Evolutionary conservation across 2,797 vertebrate species (phyloP).

Genomic region (Lagocephalus sceleratus): DNA sequence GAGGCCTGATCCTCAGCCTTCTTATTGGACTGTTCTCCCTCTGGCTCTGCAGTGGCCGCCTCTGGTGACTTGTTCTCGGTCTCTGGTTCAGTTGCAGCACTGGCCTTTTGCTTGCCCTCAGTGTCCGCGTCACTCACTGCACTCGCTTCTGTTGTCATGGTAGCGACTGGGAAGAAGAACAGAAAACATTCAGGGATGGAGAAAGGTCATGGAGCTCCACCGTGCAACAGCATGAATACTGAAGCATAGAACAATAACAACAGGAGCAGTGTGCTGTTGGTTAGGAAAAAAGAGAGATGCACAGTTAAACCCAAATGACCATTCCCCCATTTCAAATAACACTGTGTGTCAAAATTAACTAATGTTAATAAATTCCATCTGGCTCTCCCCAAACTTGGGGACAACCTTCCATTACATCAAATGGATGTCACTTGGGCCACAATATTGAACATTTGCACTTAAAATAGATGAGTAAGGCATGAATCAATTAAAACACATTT

Average conservation of each 20-base stretch:
- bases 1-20: conserved; percentile 70
- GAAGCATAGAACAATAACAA: conserved; percentile 15
- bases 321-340: too few species aligned
- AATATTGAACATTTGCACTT: background rate
- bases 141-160: conserved; percentile 80
- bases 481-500: too few species aligned
- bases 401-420: too few species aligned
- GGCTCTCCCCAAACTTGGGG: too few species aligned
- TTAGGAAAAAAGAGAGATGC: background rate
- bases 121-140: conserved; percentile 71
- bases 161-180: conserved; percentile 66
- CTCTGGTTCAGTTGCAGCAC: conserved; percentile 42
- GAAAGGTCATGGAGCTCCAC: conserved; percentile 50
- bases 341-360: too few species aligned
- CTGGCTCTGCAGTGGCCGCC: conserved; percentile 62
- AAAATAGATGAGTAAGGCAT: background rate
- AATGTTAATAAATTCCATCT: too few species aligned
- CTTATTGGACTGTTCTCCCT: conserved; percentile 74
- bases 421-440: too few species aligned
- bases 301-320: too few species aligned
- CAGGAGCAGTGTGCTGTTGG: background rate
- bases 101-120: conserved; percentile 69
- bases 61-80: conserved; percentile 58
- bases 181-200: conserved; percentile 55
- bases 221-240: conserved; percentile 31